phyloP scores from a whole-genome alignment of 2,797 vertebrate genomes.

The Pangasius sanitwongsei region DNA sequence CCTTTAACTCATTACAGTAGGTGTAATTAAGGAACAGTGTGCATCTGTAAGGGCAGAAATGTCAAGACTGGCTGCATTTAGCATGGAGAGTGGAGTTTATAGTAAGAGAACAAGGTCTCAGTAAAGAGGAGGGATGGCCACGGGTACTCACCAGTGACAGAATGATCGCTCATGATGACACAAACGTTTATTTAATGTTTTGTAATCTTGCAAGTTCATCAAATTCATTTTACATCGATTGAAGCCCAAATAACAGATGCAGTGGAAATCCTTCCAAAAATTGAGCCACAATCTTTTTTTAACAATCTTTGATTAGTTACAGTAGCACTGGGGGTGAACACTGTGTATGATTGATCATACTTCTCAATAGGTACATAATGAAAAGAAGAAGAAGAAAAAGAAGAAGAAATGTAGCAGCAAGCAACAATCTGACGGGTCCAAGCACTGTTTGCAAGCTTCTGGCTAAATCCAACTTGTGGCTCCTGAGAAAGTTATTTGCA shows the following conservation, averaged over 20 bases:
- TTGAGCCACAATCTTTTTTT: background rate
- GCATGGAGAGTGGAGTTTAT: background rate
- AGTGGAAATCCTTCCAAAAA: background rate
- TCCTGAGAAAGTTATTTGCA: background rate
- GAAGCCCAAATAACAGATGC: background rate
- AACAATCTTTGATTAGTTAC: background rate
- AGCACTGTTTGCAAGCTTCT: background rate
- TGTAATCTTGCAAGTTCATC: background rate
- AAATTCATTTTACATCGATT: slow-evolving; percentile 4
- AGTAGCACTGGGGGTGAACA: background rate
- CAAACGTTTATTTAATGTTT: background rate
- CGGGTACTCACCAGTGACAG: background rate
- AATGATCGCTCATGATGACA: background rate
- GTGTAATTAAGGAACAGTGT: slow-evolving; percentile 30
- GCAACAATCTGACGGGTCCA: background rate
- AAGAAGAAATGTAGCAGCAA: background rate
- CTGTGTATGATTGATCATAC: background rate
- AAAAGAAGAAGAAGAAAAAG: background rate
- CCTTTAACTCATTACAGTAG: slow-evolving; percentile 31
- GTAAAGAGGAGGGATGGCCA: background rate
- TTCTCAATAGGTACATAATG: background rate
- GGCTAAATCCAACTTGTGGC: background rate
- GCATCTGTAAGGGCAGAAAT: background rate
- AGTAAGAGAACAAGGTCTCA: background rate
- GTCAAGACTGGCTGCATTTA: background rate